Evolutionary conservation across 1,140 invertebrate species (phyloP), one percentile per base, ranked within the genome.

Genomic region (Radopholus similis): DNA sequence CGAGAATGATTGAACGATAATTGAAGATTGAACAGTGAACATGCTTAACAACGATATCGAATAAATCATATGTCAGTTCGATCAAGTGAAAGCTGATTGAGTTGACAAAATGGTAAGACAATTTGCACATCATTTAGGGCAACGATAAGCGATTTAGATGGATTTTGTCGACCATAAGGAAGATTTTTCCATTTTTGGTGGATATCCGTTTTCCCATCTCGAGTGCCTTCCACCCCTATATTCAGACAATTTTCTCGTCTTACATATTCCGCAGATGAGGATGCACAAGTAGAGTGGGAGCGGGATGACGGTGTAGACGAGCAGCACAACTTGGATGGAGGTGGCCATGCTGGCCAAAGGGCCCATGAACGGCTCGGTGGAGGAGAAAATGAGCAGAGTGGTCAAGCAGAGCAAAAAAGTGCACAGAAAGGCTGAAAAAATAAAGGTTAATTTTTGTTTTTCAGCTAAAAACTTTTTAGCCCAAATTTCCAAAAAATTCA

Each of bases 231-330:
- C n/a, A n/a, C n/a, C n/a, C n/a, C n/a, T n/a, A n/a, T n/a, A n/a
- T n/a, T n/a, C n/a, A n/a, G n/a, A n/a, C n/a, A n/a, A n/a, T n/a
- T n/a, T n/a, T n/a, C n/a, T n/a, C n/a, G n/a, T n/a, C 47, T 51
- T 8, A 51, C 47, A 51, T 13, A 62, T 47, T 15, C 26, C 59
- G 30, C 59, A 51, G 68, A 93, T 88, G 51, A 87, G 84, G 21
- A 92, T 86, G 77, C 90, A 90, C 51, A 90, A 84, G 85, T 91
- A 95, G 1, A 96, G 83, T 18, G 91, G 91, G 84, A 95, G 86
- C 18, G 93, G 93, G 69, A 95, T 89, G 54, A 94, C 88, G 51
- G 92, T 95, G 81, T 96, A 96, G 79, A 95, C 89, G 57, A 95
- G 86, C 42, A 95, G 85, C 28, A 95, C 85, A 44, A 94, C 74